Conservation (phyloP, 2,797 vertebrate species). For the Serranus cabrilla region DNA sequence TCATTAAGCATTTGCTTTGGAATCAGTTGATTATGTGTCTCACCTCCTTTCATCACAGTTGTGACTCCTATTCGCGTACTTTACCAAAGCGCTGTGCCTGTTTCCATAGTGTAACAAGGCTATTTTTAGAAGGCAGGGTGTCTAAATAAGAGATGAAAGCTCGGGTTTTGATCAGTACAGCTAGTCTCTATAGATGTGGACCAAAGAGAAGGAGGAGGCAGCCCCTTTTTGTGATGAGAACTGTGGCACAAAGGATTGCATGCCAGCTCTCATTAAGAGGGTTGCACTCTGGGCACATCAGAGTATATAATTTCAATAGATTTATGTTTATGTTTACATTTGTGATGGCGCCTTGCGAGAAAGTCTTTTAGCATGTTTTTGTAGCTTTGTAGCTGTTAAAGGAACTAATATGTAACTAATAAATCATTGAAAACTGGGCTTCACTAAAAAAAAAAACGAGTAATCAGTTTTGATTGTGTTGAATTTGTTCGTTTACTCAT, state of each 20-base stretch:
- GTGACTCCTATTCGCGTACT: neutral
- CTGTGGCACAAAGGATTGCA: slow-evolving; percentile 30
- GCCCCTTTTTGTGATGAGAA: slow-evolving; percentile 32
- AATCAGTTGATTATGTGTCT: neutral
- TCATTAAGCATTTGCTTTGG: neutral
- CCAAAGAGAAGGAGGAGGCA: slow-evolving; percentile 46
- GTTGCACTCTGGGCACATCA: slow-evolving; percentile 23
- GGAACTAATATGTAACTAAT: slow-evolving; percentile 9
- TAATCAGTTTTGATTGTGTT: slow-evolving; percentile 21
- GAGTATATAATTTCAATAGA: slow-evolving; percentile 2
- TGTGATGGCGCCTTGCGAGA: neutral
- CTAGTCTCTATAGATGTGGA: slow-evolving; percentile 46
- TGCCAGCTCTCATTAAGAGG: slow-evolving; percentile 47
- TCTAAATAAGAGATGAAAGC: slow-evolving; percentile 78
- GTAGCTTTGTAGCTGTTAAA: slow-evolving; percentile 1
- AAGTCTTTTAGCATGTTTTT: neutral
- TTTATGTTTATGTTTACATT: slow-evolving; percentile 2
- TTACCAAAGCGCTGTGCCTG: slow-evolving; percentile 26
- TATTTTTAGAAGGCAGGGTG: slow-evolving; percentile 72
- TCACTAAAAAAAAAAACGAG: slow-evolving; percentile 7
- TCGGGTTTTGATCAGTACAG: slow-evolving; percentile 62
- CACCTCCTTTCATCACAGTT: slow-evolving; percentile 2
- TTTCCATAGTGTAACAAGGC: slow-evolving; percentile 54
- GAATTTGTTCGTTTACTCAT: slow-evolving; percentile 33
- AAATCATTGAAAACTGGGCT: slow-evolving; percentile 4